Percentiles rank a stretch among this genome's conserved stretches.
phyloP scores from a whole-genome alignment of 2,797 vertebrate genomes.

The Lithobates sylvaticus region DNA sequence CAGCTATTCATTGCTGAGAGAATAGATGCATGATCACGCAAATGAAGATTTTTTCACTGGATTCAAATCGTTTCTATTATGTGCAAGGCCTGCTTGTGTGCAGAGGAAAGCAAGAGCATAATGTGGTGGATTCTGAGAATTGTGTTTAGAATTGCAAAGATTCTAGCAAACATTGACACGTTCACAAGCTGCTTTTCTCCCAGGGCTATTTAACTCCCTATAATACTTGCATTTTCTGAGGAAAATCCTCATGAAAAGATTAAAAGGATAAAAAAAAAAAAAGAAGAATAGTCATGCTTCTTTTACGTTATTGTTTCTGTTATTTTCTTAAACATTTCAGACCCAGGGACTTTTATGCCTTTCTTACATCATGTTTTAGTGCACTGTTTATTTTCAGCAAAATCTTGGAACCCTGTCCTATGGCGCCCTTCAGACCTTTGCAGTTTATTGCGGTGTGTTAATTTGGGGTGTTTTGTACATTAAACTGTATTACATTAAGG shows the following conservation, averaged over 20 bases:
- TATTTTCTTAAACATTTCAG: too few relatives aligned
- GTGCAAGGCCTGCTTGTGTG: conserved; percentile 3
- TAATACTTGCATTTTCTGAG: not conserved
- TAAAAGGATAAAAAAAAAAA: not conserved
- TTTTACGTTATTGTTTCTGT: too few relatives aligned
- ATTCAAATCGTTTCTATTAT: conserved; percentile 27
- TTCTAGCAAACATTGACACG: conserved; percentile 4
- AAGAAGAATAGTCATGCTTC: not conserved
- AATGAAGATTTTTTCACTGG: conserved; percentile 28
- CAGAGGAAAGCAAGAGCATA: conserved; percentile 1
- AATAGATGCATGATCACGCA: conserved; percentile 44
- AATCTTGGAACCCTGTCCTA: too few relatives aligned
- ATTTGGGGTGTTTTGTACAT: too few relatives aligned
- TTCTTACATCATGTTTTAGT: too few relatives aligned
- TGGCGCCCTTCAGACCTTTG: too few relatives aligned
- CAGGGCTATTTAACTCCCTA: not conserved
- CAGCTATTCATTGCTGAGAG: conserved; percentile 11
- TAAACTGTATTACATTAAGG: too few relatives aligned
- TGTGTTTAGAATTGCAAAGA: conserved; percentile 7
- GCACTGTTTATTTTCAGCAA: too few relatives aligned
- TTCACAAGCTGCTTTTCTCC: not conserved
- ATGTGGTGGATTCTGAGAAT: not conserved
- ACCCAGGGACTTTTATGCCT: too few relatives aligned
- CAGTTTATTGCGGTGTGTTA: too few relatives aligned
- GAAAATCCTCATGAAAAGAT: conserved; percentile 2